A percentile compares a stretch with the other conserved stretches of the same genome.
Conservation (phyloP, 2,113 vertebrate species). For the Mus spicilegus region DNA sequence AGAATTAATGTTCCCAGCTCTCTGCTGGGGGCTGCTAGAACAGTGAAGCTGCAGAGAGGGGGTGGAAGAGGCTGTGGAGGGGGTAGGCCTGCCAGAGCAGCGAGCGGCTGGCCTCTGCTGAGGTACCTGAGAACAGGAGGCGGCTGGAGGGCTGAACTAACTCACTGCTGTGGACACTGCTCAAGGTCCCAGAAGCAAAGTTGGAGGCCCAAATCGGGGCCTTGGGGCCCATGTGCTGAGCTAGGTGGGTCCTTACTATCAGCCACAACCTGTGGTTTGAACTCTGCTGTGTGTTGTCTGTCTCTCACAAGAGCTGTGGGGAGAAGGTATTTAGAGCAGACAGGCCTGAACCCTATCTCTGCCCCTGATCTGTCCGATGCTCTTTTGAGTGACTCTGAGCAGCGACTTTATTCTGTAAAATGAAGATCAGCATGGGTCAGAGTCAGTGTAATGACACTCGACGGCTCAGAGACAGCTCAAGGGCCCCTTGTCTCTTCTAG, state of each 20-base stretch:
- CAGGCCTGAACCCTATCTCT: neutral
- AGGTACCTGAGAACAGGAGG: neutral
- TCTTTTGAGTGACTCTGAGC: neutral
- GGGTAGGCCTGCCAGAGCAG: conserved; percentile 38
- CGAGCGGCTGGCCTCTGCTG: conserved; percentile 37
- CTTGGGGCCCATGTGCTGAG: neutral
- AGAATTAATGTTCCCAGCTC: conserved; percentile 72
- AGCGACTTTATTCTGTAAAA: neutral
- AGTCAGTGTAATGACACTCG: neutral
- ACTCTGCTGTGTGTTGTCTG: neutral
- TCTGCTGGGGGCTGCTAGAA: conserved; percentile 60
- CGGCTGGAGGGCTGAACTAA: neutral
- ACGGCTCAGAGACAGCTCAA: neutral
- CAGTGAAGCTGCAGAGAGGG: conserved; percentile 52
- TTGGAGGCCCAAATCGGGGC: neutral
- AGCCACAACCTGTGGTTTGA: neutral
- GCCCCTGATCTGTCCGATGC: neutral
- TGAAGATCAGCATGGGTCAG: neutral
- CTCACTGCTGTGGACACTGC: neutral
- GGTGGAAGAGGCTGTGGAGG: conserved; percentile 55
- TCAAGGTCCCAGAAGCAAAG: conserved; percentile 19
- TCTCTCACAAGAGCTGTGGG: neutral
- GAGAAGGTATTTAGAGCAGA: neutral
- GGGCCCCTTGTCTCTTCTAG: neutral
- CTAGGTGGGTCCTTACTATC: neutral